These are phyloP conservation scores for Tetragnatha montana DNA, from an alignment of 2,888 invertebrate species.

Conservation along the genomic window DNA sequence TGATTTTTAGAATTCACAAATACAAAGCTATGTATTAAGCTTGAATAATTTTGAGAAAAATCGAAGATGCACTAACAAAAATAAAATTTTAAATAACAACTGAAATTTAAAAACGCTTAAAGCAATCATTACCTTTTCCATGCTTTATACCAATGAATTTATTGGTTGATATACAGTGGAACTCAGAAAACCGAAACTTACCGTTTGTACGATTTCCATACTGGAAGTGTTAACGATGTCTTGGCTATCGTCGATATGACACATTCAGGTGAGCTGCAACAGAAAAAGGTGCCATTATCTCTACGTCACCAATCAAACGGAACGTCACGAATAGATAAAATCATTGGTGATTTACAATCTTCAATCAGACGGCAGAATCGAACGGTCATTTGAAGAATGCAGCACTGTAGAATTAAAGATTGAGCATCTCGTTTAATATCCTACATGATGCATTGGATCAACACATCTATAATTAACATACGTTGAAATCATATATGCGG, in stretches of 20 bases:
- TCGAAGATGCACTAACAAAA: too few species aligned
- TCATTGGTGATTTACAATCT: neutral
- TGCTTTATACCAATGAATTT: too few species aligned
- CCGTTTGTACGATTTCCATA: conserved; percentile 67
- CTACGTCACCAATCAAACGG: conserved; percentile 27
- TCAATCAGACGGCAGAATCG: neutral
- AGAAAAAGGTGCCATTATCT: conserved; percentile 34
- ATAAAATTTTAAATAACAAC: too few species aligned
- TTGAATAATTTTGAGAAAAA: too few species aligned
- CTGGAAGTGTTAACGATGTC: conserved; percentile 32
- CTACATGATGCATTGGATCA: too few species aligned
- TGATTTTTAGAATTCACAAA: too few species aligned
- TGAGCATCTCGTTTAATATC: neutral
- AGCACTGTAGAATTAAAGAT: neutral
- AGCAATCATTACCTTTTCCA: too few species aligned
- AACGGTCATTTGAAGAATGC: neutral
- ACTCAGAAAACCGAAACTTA: neutral
- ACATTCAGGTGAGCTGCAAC: conserved; percentile 47
- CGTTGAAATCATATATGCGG: too few species aligned
- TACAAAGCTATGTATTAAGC: too few species aligned
- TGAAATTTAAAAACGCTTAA: too few species aligned
- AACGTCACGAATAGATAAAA: neutral
- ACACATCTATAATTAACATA: too few species aligned
- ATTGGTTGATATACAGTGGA: too few species aligned
- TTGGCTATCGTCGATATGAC: conserved; percentile 60